A percentile compares a stretch with the other conserved stretches of the same genome.
phyloP scores from a whole-genome alignment of 2,113 vertebrate genomes.

The Narcine bancroftii region DNA sequence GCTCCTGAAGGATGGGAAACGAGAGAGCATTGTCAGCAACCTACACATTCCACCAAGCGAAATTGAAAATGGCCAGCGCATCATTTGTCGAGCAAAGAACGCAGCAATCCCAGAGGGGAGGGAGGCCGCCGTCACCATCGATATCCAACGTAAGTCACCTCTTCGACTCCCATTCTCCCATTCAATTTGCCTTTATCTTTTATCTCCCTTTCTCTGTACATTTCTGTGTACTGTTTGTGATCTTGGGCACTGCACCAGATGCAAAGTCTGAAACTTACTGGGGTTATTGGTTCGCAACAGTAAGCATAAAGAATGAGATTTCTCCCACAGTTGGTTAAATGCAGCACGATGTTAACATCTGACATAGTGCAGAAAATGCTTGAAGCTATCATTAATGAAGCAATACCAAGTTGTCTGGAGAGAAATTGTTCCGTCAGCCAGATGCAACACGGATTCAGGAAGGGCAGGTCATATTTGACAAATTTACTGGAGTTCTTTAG shows the following conservation, averaged over 20 bases:
- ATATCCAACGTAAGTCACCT: constrained; percentile 85
- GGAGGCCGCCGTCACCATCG: constrained; percentile 87
- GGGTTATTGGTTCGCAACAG: neutral
- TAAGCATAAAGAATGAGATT: too few relatives aligned
- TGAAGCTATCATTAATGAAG: too few relatives aligned
- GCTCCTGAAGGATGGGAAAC: constrained; percentile 75
- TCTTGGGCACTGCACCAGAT: neutral
- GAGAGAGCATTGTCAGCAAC: constrained; percentile 87
- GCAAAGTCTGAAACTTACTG: neutral
- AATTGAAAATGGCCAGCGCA: constrained; percentile 85
- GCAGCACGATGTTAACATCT: too few relatives aligned
- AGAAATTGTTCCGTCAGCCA: too few relatives aligned
- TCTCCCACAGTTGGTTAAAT: too few relatives aligned
- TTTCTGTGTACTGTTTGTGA: neutral
- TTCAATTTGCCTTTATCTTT: neutral
- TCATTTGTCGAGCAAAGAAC: constrained; percentile 86
- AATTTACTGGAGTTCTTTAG: too few relatives aligned
- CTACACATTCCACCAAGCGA: constrained; percentile 82
- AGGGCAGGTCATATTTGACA: too few relatives aligned
- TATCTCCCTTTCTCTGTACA: neutral
- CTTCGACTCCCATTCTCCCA: neutral
- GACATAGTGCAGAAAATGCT: too few relatives aligned
- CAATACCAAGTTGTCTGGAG: too few relatives aligned
- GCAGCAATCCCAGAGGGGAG: constrained; percentile 87
- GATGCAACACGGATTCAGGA: too few relatives aligned